phyloP scores from a whole-genome alignment of 2,888 invertebrate species.

The Acholoe squamosa region DNA sequence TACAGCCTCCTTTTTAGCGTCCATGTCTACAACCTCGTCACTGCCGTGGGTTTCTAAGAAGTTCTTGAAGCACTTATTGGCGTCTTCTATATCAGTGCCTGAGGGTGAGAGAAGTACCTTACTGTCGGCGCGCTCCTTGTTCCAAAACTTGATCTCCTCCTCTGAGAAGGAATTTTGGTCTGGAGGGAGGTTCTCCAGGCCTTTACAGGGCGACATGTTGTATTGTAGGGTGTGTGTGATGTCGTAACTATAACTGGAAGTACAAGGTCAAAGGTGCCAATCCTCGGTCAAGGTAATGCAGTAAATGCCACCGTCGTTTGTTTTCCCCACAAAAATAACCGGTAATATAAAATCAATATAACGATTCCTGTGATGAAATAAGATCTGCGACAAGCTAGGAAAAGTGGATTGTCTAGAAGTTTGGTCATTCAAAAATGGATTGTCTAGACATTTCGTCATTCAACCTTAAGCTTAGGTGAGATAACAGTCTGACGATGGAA shows the following conservation, averaged over 20 bases:
- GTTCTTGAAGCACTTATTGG: constrained; percentile 57
- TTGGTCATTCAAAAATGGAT: too few relatives aligned
- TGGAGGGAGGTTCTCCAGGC: constrained; percentile 4
- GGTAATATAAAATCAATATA: too few relatives aligned
- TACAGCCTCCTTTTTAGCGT: constrained; percentile 28
- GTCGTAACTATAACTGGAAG: constrained; percentile 94
- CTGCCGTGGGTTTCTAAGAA: constrained; percentile 40
- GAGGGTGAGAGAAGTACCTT: constrained; percentile 52
- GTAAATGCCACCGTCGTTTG: neutral
- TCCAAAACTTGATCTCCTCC: constrained; percentile 55
- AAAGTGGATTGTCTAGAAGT: too few relatives aligned
- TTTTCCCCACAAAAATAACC: too few relatives aligned
- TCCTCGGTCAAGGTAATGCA: too few relatives aligned
- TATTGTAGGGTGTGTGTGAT: constrained; percentile 96
- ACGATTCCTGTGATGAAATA: too few relatives aligned
- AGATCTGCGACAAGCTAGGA: too few relatives aligned
- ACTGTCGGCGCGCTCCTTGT: constrained; percentile 39
- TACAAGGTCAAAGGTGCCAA: neutral
- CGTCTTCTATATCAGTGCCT: constrained; percentile 52
- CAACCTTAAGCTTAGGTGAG: too few relatives aligned
- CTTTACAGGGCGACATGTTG: constrained; percentile 88
- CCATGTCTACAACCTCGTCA: neutral
- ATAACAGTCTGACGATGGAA: too few relatives aligned
- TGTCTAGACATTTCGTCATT: too few relatives aligned
- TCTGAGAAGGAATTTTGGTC: constrained; percentile 35